Evolutionary conservation across 2,888 invertebrate genomes (phyloP).

Genomic region (Eilema sororculum): DNA sequence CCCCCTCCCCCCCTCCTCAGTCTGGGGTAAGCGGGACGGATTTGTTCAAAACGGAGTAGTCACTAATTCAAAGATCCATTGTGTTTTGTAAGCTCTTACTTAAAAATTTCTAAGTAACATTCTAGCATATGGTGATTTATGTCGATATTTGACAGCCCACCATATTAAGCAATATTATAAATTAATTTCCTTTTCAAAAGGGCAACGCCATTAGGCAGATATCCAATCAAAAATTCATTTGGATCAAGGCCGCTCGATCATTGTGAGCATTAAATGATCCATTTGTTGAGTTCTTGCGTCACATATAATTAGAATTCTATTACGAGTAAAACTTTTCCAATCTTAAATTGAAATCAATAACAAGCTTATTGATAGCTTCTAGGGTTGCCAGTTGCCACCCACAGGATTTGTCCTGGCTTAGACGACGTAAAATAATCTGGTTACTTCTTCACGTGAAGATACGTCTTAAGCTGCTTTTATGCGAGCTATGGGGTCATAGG

Average conservation of each 20-base stretch:
- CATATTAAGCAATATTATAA: not conserved
- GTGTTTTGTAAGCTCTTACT: not conserved
- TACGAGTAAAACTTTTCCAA: not conserved
- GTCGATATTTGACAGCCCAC: not conserved
- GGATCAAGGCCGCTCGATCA: conserved; percentile 1
- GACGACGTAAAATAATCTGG: not conserved
- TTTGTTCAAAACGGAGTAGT: no score
- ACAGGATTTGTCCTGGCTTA: not conserved
- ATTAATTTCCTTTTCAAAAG: conserved; percentile 9
- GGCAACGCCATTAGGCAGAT: conserved; percentile 1
- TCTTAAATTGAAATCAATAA: not conserved
- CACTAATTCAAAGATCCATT: not conserved
- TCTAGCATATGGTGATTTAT: not conserved
- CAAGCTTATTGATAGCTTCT: not conserved
- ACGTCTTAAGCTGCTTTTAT: no score
- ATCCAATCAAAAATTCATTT: conserved; percentile 11
- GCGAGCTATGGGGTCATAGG: no score
- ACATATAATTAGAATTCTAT: conserved; percentile 2
- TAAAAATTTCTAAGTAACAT: not conserved
- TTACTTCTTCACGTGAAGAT: no score
- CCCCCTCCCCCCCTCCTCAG: no score
- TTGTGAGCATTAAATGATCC: conserved; percentile 1
- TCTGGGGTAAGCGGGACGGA: no score
- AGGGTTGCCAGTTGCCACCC: not conserved
- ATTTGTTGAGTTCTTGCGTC: not conserved